Evolutionary conservation across 2,797 vertebrate species (phyloP), one percentile per base, ranked within the genome.

Genomic region (Neoniphon sammara): DNA sequence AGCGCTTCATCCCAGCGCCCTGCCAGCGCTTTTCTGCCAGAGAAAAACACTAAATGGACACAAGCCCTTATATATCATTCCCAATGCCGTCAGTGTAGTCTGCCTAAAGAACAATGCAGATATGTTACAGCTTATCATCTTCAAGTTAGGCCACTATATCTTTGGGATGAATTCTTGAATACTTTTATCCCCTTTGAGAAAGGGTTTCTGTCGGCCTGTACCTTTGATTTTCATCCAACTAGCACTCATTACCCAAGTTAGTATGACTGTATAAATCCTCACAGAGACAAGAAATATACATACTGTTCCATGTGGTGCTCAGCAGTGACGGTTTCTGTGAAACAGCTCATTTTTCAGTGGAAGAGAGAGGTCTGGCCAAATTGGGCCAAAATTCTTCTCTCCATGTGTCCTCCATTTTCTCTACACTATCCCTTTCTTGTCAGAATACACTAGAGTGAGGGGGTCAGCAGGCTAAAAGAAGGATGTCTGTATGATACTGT

Each of bases 341-440:
- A 70, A 59, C 57, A 81, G 52, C 21, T 78, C 54, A 81, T 90
- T 85, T 78, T 72, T 87, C 46, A 75, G 52, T 60, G 17, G 47
- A 68, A 47, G 31, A 54, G 9, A 61, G 30, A 49, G 8, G 1
- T 34, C 50, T 55, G 47, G 71, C 72, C 77, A 74, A 83, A 73
- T 39, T 50, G 49, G n/a, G 17, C 39, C 57, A 20, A 60, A 73
- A 63, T 74, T 21, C 54, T 34, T 56, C 17, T 34, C 31, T 47
- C 34, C 18, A 68, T 65, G 44, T 75, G 47, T 68, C 60, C 49
- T 27, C 44, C 14, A 50, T 61, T 82, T 78, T 61, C 42, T 55
- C 59, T 49, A 44, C 21, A 0, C 34, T 11, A 34, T 79, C 34
- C 20, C 9, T 66, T 7, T 46, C 30, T 34, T 67, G 9, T 76